Evolutionary conservation across 1,140 invertebrate species (phyloP).

Genomic region (Drosophila pruinosa): DNA sequence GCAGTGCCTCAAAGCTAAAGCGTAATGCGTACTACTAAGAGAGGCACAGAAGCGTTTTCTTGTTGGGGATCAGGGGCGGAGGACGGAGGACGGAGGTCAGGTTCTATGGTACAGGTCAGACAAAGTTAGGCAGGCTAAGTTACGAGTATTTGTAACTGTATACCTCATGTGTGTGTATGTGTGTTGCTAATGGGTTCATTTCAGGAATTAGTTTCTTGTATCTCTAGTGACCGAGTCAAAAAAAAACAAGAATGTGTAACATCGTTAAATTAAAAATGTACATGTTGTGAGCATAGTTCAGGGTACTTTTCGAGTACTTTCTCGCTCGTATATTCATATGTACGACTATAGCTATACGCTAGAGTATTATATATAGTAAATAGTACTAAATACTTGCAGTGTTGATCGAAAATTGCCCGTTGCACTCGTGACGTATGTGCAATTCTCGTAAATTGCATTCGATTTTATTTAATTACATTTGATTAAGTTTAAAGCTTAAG

Average conservation of each 20-base stretch:
- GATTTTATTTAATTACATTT: conserved; percentile 5
- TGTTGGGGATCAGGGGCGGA: background rate
- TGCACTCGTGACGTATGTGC: conserved; percentile 64
- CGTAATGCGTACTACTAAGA: conserved; percentile 7
- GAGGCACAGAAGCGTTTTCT: conserved; percentile 26
- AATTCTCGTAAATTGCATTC: conserved; percentile 47
- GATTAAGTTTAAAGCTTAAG: conserved; percentile 46
- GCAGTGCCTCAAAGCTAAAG: conserved; percentile 47
- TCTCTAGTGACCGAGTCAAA: conserved; percentile 9
- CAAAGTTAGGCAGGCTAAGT: conserved; percentile 20
- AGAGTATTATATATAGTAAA: conserved; percentile 20
- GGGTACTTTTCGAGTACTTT: conserved; percentile 70
- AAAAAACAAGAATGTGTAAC: conserved; percentile 7
- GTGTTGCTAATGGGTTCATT: conserved; percentile 14
- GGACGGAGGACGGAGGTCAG: background rate
- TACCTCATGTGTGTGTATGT: conserved; percentile 23
- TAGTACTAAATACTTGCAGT: conserved; percentile 44
- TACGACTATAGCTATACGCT: conserved; percentile 29
- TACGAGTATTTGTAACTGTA: conserved; percentile 3
- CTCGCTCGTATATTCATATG: conserved; percentile 27
- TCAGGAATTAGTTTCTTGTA: conserved; percentile 6
- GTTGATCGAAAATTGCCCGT: conserved; percentile 62
- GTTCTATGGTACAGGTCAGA: conserved; percentile 14
- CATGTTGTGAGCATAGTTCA: conserved; percentile 36
- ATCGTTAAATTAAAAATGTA: conserved; percentile 46